phyloP scores from a whole-genome alignment of 1,140 invertebrate genomes.

The Philotrypesis tridentata region DNA sequence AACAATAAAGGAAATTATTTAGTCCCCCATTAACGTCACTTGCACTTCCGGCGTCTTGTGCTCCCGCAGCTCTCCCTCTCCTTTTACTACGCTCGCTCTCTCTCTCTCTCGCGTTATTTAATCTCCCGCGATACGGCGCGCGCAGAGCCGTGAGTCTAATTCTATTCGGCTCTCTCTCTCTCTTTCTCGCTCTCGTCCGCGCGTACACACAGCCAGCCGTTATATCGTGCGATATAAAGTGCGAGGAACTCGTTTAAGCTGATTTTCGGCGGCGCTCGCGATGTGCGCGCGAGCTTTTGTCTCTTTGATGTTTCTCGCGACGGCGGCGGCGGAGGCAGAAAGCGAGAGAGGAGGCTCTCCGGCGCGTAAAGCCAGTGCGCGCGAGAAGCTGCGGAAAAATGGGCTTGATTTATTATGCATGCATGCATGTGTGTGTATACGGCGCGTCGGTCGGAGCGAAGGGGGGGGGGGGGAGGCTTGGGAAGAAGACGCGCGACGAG shows the following conservation, averaged over 20 bases:
- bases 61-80: slow-evolving; percentile 52
- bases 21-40: slow-evolving; percentile 70
- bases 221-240: no score
- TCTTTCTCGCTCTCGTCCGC: neutral
- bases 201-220: no score
- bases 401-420: neutral
- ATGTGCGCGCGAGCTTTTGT: neutral
- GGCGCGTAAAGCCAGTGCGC: no score
- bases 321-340: neutral
- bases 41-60: slow-evolving; percentile 65
- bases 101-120: slow-evolving; percentile 6
- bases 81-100: neutral
- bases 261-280: neutral
- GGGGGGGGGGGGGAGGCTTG: no score
- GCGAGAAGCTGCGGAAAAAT: neutral
- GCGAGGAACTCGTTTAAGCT: neutral
- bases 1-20: slow-evolving; percentile 69
- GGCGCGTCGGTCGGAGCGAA: no score
- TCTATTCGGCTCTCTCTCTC: neutral
- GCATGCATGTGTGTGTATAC: no score
- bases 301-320: neutral
- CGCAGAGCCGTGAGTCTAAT: neutral
- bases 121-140: neutral
- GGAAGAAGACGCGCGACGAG: neutral
- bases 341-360: no score